phyloP scores from a whole-genome alignment of 2,113 vertebrate genomes.

The Micronycteris hirsuta region DNA sequence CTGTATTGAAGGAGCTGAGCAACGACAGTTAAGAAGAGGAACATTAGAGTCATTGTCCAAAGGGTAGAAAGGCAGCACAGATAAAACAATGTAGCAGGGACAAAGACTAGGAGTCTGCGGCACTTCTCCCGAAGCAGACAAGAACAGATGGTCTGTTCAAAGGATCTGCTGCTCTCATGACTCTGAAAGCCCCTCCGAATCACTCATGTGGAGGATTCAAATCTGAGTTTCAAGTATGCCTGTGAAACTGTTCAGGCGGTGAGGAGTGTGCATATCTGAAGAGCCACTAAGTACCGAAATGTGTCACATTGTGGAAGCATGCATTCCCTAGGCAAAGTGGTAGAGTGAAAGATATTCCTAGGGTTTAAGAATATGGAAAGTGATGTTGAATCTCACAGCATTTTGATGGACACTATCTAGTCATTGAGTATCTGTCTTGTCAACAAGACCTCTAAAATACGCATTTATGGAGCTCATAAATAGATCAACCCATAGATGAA shows the following conservation, averaged over 20 bases:
- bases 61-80: background rate
- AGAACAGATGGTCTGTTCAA: background rate
- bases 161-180: background rate
- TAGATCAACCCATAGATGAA: background rate
- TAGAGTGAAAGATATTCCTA: background rate
- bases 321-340: background rate
- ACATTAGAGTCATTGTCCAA: background rate
- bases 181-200: background rate
- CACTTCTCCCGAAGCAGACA: background rate
- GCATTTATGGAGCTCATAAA: background rate
- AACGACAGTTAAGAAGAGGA: background rate
- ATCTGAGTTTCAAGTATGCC: background rate
- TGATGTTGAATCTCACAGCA: conserved; percentile 7
- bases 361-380: background rate
- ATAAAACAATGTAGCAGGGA: background rate
- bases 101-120: background rate
- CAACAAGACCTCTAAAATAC: background rate
- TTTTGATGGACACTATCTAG: background rate
- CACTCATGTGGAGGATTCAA: background rate
- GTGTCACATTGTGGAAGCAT: background rate
- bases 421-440: background rate
- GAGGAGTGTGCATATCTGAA: background rate
- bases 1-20: conserved; percentile 5
- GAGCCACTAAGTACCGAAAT: background rate
- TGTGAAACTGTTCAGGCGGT: background rate